Evolutionary conservation across 2,797 vertebrate genomes (phyloP).

Genomic region (Sebastes hopkinsi): DNA sequence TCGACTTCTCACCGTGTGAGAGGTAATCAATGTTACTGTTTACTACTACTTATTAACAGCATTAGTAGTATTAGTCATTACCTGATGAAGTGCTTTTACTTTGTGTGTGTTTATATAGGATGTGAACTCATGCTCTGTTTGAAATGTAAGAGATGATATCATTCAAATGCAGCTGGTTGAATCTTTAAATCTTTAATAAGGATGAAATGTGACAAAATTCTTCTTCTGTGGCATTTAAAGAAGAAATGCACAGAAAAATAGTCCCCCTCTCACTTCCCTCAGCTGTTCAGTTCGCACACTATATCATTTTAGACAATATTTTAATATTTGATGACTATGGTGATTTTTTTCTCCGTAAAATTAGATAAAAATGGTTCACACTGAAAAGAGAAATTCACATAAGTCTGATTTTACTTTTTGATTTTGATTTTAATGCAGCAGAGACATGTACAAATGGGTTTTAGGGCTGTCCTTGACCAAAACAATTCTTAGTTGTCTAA

Average conservation of each 20-base stretch:
- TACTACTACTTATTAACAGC: background rate
- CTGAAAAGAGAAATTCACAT: no score
- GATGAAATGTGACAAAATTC: background rate
- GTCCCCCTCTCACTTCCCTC: no score
- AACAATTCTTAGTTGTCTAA: no score
- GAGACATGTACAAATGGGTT: no score
- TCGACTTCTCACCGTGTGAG: constrained; percentile 99
- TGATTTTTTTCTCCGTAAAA: no score
- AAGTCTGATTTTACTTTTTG: no score
- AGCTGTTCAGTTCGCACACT: no score
- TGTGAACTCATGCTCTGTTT: background rate
- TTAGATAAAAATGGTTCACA: no score
- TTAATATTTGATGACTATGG: no score
- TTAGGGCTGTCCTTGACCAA: no score
- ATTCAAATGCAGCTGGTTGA: background rate
- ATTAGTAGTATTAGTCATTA: background rate
- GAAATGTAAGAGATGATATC: background rate
- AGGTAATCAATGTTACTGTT: constrained; percentile 79
- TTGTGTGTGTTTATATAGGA: background rate
- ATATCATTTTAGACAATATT: background rate
- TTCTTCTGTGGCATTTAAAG: background rate
- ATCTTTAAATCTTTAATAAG: background rate
- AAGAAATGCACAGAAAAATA: background rate
- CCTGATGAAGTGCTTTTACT: background rate
- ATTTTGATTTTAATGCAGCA: no score